These are phyloP conservation scores for Electrophaes corylata DNA, from an alignment of 2,888 invertebrate species.

Conservation along the genomic window DNA sequence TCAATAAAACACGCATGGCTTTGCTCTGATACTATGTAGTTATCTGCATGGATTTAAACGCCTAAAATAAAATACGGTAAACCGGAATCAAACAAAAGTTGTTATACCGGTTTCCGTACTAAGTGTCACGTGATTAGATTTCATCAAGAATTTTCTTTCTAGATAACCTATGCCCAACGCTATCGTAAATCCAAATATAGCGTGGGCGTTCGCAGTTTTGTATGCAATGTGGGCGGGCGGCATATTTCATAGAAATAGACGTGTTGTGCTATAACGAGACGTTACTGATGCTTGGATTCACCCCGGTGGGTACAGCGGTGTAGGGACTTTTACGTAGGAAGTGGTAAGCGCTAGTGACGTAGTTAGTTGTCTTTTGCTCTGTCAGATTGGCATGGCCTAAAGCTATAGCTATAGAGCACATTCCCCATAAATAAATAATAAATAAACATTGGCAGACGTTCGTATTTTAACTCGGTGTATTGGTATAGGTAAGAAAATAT, in stretches of 20 bases:
- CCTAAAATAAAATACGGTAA: too few species aligned
- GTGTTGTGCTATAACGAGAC: conserved; percentile 16
- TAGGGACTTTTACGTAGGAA: not conserved
- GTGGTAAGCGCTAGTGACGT: too few species aligned
- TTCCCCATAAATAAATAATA: too few species aligned
- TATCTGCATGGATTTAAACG: too few species aligned
- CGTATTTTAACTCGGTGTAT: too few species aligned
- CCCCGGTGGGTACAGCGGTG: too few species aligned
- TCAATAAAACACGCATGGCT: not conserved
- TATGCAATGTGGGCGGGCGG: conserved; percentile 14
- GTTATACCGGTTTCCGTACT: not conserved
- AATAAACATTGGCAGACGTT: too few species aligned
- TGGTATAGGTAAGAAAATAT: too few species aligned
- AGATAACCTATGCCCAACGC: not conserved
- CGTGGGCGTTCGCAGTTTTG: conserved; percentile 17
- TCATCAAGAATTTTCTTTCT: conserved; percentile 11
- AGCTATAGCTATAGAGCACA: too few species aligned
- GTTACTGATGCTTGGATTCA: not conserved
- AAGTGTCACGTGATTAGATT: not conserved
- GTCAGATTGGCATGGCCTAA: too few species aligned
- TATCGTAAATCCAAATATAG: conserved; percentile 19
- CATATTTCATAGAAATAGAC: conserved; percentile 18
- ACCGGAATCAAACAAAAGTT: not conserved
- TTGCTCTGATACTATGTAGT: not conserved
- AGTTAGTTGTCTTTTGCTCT: too few species aligned